phyloP scores from a whole-genome alignment of 2,888 invertebrate genomes.

The Diarsia mendica region DNA sequence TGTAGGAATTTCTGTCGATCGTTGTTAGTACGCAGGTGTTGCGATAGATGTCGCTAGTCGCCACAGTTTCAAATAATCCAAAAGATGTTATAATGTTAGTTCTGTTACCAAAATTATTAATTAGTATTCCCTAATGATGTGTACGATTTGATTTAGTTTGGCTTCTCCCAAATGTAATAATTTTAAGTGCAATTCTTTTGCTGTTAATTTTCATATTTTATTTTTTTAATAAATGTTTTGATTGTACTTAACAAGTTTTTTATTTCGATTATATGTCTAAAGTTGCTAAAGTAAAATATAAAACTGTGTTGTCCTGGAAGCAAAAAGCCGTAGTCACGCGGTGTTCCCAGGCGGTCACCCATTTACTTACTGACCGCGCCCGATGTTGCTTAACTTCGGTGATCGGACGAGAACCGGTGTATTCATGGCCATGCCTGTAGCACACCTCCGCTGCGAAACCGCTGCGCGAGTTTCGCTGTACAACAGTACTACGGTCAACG shows the following conservation, averaged over 20 bases:
- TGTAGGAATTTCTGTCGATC: too few species aligned
- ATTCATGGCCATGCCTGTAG: too few species aligned
- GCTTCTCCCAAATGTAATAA: constrained; percentile 41
- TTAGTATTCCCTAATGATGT: constrained; percentile 26
- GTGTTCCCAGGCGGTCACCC: constrained; percentile 88
- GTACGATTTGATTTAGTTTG: constrained; percentile 22
- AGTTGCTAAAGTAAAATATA: too few species aligned
- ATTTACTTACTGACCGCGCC: constrained; percentile 88
- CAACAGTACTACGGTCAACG: too few species aligned
- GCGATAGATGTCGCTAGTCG: too few species aligned
- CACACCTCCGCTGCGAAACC: too few species aligned
- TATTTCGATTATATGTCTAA: neutral
- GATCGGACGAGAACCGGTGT: constrained; percentile 89
- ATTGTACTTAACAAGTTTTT: constrained; percentile 15
- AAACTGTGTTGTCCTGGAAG: too few species aligned
- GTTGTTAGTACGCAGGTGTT: too few species aligned
- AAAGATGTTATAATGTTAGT: neutral
- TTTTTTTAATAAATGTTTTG: constrained; percentile 53
- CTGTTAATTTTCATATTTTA: constrained; percentile 46
- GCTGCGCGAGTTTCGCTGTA: too few species aligned
- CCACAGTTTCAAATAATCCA: neutral
- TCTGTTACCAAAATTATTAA: neutral
- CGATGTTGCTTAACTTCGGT: constrained; percentile 88
- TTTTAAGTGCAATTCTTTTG: constrained; percentile 61
- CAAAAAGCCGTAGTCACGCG: constrained; percentile 82